phyloP scores from a whole-genome alignment of 2,888 invertebrate genomes.

The Philaethria dido region DNA sequence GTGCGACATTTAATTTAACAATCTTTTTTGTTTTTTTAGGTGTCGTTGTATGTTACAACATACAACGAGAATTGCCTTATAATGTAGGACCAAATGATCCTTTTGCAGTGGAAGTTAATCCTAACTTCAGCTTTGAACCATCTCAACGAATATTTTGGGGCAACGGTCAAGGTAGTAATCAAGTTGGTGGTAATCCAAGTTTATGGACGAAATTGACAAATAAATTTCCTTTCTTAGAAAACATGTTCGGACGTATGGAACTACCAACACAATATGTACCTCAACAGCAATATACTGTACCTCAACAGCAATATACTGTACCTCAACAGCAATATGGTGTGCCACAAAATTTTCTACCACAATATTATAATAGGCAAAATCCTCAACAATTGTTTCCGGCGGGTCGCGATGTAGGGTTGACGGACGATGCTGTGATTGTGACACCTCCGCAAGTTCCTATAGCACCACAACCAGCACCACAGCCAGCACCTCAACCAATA shows the following conservation, averaged over 20 bases:
- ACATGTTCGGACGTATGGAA: constrained; percentile 76
- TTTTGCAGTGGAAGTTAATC: constrained; percentile 58
- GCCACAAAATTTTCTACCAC: constrained; percentile 45
- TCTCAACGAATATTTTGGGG: constrained; percentile 76
- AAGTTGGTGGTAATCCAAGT: constrained; percentile 76
- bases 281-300: constrained; percentile 43
- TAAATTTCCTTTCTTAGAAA: constrained; percentile 73
- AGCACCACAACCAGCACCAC: constrained; percentile 45
- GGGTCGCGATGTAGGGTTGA: constrained; percentile 70
- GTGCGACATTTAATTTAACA: too few relatives aligned
- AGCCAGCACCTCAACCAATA: constrained; percentile 48
- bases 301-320: constrained; percentile 38
- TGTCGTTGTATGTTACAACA: constrained; percentile 66
- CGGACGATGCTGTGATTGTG: constrained; percentile 76
- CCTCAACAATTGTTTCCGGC: constrained; percentile 47
- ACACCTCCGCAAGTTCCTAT: constrained; percentile 74
- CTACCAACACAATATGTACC: constrained; percentile 64
- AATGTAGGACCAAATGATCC: constrained; percentile 67
- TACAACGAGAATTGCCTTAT: constrained; percentile 68
- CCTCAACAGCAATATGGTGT: constrained; percentile 33
- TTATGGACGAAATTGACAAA: constrained; percentile 73
- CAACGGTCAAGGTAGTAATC: constrained; percentile 65
- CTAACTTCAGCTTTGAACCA: constrained; percentile 61
- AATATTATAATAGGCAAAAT: constrained; percentile 41
- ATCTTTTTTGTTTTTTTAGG: constrained; percentile 53